Conservation (phyloP, 2,888 invertebrate genomes). For the Mythimna ferrago region DNA sequence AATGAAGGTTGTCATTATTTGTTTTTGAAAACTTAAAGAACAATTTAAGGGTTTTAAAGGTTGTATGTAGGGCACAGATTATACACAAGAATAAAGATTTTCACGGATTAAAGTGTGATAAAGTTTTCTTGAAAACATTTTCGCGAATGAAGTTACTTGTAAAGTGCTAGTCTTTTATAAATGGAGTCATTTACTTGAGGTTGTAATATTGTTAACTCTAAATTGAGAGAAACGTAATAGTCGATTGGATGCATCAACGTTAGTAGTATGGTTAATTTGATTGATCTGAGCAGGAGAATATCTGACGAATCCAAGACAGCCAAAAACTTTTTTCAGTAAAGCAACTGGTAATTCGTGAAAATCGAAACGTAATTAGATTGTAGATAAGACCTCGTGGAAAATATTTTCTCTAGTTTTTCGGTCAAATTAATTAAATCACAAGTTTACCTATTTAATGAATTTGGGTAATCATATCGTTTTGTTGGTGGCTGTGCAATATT, state of each 20-base stretch:
- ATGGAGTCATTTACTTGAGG: not conserved
- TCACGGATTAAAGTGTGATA: too few relatives aligned
- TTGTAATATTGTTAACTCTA: not conserved
- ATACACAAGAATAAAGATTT: too few relatives aligned
- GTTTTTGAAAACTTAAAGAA: too few relatives aligned
- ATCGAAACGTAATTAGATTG: not conserved
- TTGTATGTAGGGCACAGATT: too few relatives aligned
- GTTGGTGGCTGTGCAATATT: constrained; percentile 55
- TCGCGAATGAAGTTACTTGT: too few relatives aligned
- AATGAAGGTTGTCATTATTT: too few relatives aligned
- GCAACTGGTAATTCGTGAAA: not conserved
- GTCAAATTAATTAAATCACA: constrained; percentile 12
- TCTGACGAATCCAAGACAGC: not conserved
- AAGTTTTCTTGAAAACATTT: too few relatives aligned
- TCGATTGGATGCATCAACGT: not conserved
- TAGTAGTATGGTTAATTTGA: not conserved
- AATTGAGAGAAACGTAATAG: not conserved
- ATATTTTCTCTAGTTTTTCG: not conserved
- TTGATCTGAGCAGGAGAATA: not conserved
- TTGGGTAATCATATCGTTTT: constrained; percentile 50
- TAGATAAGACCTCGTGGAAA: not conserved
- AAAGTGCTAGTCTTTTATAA: not conserved
- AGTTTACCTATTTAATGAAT: constrained; percentile 30
- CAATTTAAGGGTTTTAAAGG: too few relatives aligned
- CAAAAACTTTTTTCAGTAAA: constrained; percentile 13